These are phyloP conservation scores for Gobiocypris rarus DNA, from an alignment of 2,113 vertebrate genomes.

Conservation along the genomic window DNA sequence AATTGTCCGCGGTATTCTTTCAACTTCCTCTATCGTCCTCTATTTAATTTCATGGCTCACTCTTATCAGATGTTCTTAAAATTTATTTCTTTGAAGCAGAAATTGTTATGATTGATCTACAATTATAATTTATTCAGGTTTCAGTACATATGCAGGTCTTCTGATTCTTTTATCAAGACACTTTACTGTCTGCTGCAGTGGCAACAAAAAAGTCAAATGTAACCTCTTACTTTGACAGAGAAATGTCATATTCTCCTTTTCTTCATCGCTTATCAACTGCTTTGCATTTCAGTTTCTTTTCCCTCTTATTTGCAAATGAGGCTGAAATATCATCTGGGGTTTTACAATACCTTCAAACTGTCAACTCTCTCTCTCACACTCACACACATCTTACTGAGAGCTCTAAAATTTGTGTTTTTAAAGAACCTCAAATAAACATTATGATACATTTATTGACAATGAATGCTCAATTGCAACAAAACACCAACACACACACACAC, in stretches of 20 bases:
- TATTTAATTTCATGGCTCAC: constrained; percentile 10
- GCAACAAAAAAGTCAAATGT: neutral
- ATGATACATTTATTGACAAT: neutral
- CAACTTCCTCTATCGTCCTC: neutral
- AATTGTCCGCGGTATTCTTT: neutral
- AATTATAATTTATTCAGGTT: constrained; percentile 13
- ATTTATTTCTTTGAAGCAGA: neutral
- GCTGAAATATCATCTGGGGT: constrained; percentile 15
- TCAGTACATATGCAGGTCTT: neutral
- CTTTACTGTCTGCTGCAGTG: constrained; percentile 6
- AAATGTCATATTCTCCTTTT: constrained; percentile 18
- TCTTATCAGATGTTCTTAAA: constrained; percentile 3
- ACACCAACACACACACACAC: neutral
- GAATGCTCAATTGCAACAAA: neutral
- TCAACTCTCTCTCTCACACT: neutral
- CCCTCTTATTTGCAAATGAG: constrained; percentile 26
- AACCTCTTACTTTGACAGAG: constrained; percentile 4
- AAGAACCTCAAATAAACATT: neutral
- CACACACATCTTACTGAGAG: neutral
- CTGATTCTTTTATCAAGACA: constrained; percentile 19
- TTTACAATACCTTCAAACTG: neutral
- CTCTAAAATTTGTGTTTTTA: neutral
- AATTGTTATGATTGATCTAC: constrained; percentile 16
- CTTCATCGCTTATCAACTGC: neutral
- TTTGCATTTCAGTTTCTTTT: neutral